phyloP scores from a whole-genome alignment of 2,797 vertebrate genomes.

The Botia almorhae region DNA sequence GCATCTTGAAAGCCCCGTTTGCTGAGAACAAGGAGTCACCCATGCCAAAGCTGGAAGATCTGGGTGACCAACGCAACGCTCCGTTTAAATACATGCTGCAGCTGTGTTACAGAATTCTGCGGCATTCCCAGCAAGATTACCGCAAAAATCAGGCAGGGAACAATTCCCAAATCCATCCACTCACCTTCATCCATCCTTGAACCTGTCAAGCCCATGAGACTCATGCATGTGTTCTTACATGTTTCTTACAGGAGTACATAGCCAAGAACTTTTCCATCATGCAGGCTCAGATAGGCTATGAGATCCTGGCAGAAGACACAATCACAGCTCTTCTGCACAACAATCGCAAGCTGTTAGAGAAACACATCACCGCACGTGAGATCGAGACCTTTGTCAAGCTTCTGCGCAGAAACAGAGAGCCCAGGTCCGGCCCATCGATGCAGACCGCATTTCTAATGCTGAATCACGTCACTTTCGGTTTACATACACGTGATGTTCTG shows the following conservation, averaged over 20 bases:
- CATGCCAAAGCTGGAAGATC: conserved; percentile 91
- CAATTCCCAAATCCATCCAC: background rate
- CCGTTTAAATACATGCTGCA: conserved; percentile 93
- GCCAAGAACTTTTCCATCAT: conserved; percentile 98
- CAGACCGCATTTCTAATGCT: background rate
- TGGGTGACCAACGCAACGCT: conserved; percentile 94
- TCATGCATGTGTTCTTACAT: conserved; percentile 18
- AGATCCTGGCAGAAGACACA: conserved; percentile 97
- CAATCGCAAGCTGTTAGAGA: conserved; percentile 97
- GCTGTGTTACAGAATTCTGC: conserved; percentile 92
- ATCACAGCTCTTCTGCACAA: conserved; percentile 98
- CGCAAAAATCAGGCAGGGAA: conserved; percentile 93
- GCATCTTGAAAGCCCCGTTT: conserved; percentile 92
- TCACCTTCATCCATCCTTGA: no score
- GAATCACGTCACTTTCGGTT: background rate
- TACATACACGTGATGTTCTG: background rate
- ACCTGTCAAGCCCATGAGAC: no score
- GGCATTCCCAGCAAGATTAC: conserved; percentile 98
- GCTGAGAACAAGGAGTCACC: conserved; percentile 87
- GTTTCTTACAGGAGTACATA: conserved; percentile 88
- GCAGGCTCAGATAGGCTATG: conserved; percentile 98
- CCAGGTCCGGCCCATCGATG: conserved; percentile 80
- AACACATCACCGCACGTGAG: conserved; percentile 95
- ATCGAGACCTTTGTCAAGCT: conserved; percentile 97
- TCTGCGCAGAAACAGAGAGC: conserved; percentile 92